These are phyloP conservation scores for Eupeodes luniger DNA, from an alignment of 2,888 invertebrate species.

Conservation along the genomic window DNA sequence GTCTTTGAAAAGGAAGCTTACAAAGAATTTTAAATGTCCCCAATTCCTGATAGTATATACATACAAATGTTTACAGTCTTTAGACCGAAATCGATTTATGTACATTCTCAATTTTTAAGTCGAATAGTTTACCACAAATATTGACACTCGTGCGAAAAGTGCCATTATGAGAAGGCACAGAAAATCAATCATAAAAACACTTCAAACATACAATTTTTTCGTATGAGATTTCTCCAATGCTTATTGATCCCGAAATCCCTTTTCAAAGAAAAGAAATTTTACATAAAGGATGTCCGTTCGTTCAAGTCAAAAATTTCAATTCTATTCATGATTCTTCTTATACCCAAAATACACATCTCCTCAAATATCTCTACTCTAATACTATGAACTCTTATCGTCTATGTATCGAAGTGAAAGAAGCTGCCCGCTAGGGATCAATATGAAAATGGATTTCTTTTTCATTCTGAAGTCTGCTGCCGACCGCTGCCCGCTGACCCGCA, in stretches of 20 bases:
- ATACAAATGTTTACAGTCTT: background rate
- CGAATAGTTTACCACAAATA: conserved; percentile 49
- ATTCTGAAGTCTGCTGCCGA: background rate
- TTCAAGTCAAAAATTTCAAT: conserved; percentile 24
- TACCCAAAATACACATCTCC: background rate
- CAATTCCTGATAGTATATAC: background rate
- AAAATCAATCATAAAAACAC: background rate
- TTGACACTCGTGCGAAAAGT: conserved; percentile 28
- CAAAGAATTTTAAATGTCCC: too few relatives aligned
- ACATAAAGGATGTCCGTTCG: conserved; percentile 13
- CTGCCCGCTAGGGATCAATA: conserved; percentile 50
- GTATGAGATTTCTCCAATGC: background rate
- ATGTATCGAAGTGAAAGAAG: conserved; percentile 12
- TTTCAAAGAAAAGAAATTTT: background rate
- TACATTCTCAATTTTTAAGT: conserved; percentile 22
- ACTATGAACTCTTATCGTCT: background rate
- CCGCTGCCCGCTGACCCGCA: background rate
- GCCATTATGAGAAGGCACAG: background rate
- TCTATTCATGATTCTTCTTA: background rate
- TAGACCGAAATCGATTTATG: conserved; percentile 17
- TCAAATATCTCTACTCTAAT: too few relatives aligned
- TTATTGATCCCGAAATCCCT: conserved; percentile 23
- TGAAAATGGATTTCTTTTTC: conserved; percentile 48
- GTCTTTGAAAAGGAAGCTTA: too few relatives aligned
- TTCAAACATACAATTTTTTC: background rate